Percentiles rank a stretch among this genome's conserved stretches.
phyloP scores from a whole-genome alignment of 2,888 invertebrate species.

The Serrognathus titanus region DNA sequence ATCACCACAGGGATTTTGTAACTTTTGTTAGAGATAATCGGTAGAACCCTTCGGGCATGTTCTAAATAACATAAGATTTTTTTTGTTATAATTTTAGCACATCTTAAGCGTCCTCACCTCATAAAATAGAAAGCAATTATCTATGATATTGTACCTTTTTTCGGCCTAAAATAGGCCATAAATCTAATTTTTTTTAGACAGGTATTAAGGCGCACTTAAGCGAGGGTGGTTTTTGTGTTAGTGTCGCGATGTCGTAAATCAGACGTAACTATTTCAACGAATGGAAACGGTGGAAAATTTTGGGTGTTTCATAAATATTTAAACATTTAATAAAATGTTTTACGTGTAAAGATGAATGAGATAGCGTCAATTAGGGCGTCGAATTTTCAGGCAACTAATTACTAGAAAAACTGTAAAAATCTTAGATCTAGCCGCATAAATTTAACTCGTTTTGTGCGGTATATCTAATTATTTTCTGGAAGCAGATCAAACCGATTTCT shows the following conservation, averaged over 20 bases:
- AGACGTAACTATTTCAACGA: no score
- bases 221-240: neutral
- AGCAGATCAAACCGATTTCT: slow-evolving; percentile 32
- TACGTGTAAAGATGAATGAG: no score
- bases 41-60: slow-evolving; percentile 10
- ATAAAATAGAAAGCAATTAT: slow-evolving; percentile 12
- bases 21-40: slow-evolving; percentile 30
- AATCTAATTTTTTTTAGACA: neutral
- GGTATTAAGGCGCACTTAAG: no score
- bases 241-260: neutral
- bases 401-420: no score
- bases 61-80: slow-evolving; percentile 14
- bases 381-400: no score
- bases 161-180: neutral
- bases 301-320: no score
- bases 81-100: slow-evolving; percentile 11
- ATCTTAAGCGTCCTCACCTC: slow-evolving; percentile 11
- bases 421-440: slow-evolving; percentile 24
- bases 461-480: slow-evolving; percentile 43
- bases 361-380: no score
- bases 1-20: slow-evolving; percentile 39
- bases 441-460: slow-evolving; percentile 32
- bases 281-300: no score
- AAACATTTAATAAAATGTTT: no score
- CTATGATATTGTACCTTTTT: slow-evolving; percentile 5